phyloP scores from a whole-genome alignment of 2,888 invertebrate genomes.

The Coenonympha arcania region DNA sequence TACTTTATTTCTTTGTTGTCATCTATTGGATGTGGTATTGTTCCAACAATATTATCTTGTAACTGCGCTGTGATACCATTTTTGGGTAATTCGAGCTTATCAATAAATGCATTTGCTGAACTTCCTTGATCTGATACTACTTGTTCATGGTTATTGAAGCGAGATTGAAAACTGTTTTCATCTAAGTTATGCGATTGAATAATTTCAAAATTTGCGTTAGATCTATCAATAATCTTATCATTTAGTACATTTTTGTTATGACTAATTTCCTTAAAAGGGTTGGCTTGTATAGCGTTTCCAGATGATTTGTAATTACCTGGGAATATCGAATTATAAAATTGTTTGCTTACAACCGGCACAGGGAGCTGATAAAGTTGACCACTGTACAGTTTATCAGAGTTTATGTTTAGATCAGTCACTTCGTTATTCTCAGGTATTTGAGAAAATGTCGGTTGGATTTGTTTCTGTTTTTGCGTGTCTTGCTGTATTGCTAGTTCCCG shows the following conservation, averaged over 20 bases:
- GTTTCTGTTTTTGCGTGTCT: slow-evolving; percentile 18
- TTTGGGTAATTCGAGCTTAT: slow-evolving; percentile 42
- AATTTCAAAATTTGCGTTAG: slow-evolving; percentile 46
- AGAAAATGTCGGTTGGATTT: background rate
- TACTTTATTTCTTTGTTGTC: slow-evolving; percentile 57
- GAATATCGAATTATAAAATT: slow-evolving; percentile 50
- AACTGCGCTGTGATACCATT: slow-evolving; percentile 60
- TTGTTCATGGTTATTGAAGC: slow-evolving; percentile 9
- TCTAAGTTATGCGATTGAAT: slow-evolving; percentile 42
- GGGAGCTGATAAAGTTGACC: slow-evolving; percentile 63
- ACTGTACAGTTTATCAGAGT: slow-evolving; percentile 52
- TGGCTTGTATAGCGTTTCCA: slow-evolving; percentile 1
- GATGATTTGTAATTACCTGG: slow-evolving; percentile 23
- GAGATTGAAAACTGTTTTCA: slow-evolving; percentile 6
- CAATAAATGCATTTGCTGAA: slow-evolving; percentile 31
- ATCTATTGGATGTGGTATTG: slow-evolving; percentile 57
- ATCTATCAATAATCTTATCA: slow-evolving; percentile 31
- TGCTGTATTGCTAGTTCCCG: slow-evolving; percentile 17
- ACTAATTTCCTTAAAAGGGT: background rate
- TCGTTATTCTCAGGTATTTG: slow-evolving; percentile 6
- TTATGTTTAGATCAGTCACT: slow-evolving; percentile 23
- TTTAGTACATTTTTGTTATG: slow-evolving; percentile 1
- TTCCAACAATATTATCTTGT: slow-evolving; percentile 59
- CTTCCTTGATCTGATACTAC: slow-evolving; percentile 37
- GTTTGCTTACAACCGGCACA: slow-evolving; percentile 59